Evolutionary conservation across 1,140 invertebrate genomes (phyloP), one percentile per base, ranked within the genome.

Genomic region (Drosophila takahashii): DNA sequence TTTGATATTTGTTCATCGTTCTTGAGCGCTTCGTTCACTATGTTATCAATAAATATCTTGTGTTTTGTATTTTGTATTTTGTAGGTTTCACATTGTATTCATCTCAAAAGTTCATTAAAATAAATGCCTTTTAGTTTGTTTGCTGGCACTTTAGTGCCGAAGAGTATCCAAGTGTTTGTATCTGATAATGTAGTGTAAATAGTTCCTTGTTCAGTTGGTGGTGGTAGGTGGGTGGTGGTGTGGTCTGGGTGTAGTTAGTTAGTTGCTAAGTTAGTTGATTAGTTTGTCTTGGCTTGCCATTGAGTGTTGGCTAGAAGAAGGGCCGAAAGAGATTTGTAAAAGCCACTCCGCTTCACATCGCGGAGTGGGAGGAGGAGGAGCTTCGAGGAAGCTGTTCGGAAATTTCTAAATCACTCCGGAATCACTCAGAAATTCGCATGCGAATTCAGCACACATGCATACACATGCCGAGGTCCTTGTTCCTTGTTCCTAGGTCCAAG

Each of bases 41-140:
- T 27, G 29, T 56, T 27, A 42, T 66, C 27, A 70, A 26, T 66
- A 57, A 69, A 70, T 57, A 67, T 75, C 39, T 51, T 73, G 32
- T 62, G 47, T 51, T 39, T 70, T 51, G 9, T 53, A 44, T 48
- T 44, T 61, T 74, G 54, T 72, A 72, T 72, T 29, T 72, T 72
- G 51, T 74, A 59, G 59, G 57, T 76, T 45, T 76, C 51, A 42
- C 37, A 65, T 69, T 54, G 53, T 76, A 67, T 67, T 64, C 60
- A 42, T 67, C 62, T 87, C 76, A 89, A 87, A 87, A 89, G 67
- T 76, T 87, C 72, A 90, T 84, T 83, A 89, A 87, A 87, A 87
- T 87, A 87, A 87, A 87, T 87, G 84, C 84, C 80, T 84, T 87
- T 76, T 87, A 70, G 78, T 87, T 87, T 87, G 84, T 89, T 84